Evolutionary conservation across 1,140 invertebrate genomes (phyloP).

Genomic region (Gonatopus flavifemur): DNA sequence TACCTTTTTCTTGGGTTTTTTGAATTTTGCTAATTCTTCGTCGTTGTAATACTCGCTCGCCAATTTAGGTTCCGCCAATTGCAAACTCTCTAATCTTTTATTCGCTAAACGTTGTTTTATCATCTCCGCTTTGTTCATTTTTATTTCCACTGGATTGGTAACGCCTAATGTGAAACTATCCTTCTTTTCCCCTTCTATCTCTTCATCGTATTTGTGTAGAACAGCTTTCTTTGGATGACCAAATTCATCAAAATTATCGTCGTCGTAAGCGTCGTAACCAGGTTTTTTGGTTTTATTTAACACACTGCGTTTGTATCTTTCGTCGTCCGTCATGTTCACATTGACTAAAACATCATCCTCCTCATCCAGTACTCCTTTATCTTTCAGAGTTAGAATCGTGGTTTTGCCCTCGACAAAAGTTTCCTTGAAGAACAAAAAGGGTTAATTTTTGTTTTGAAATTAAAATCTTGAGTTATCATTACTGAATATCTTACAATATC

Average conservation of each 20-base stretch:
- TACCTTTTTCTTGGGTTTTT: constrained; percentile 92
- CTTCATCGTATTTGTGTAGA: constrained; percentile 95
- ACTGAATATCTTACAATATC: constrained; percentile 62
- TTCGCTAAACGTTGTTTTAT: constrained; percentile 65
- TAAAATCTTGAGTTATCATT: too few species aligned
- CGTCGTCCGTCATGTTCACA: constrained; percentile 94
- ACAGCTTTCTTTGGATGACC: constrained; percentile 71
- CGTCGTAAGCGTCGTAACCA: constrained; percentile 84
- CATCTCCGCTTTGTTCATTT: constrained; percentile 55
- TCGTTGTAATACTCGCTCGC: constrained; percentile 89
- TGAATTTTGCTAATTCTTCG: constrained; percentile 81
- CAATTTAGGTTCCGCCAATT: constrained; percentile 67
- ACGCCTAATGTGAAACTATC: constrained; percentile 81
- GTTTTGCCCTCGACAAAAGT: constrained; percentile 81
- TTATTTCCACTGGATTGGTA: constrained; percentile 53
- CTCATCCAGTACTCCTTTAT: constrained; percentile 87
- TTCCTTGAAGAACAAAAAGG: constrained; percentile 49
- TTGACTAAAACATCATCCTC: constrained; percentile 89
- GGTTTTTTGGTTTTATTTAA: constrained; percentile 82
- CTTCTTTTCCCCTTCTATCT: constrained; percentile 80
- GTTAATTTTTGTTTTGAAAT: neutral
- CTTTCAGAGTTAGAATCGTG: constrained; percentile 91
- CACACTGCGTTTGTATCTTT: constrained; percentile 85
- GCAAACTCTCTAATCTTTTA: constrained; percentile 74
- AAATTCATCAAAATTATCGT: constrained; percentile 81